phyloP scores from a whole-genome alignment of 2,113 vertebrate species.

The Protobothrops flavoviridis region DNA sequence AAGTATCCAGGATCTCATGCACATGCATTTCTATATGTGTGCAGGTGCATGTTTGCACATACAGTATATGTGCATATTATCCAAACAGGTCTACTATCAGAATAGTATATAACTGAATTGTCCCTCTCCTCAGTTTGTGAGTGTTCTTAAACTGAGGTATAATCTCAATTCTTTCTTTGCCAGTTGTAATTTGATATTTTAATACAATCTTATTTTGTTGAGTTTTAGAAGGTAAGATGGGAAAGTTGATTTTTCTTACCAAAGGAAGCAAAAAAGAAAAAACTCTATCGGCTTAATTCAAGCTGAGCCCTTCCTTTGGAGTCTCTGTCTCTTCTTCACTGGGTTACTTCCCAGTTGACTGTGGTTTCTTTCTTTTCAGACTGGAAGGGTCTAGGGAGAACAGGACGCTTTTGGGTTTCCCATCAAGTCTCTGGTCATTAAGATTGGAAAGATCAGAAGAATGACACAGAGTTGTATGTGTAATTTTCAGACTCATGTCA shows the following conservation, averaged over 20 bases:
- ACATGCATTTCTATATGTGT: not conserved
- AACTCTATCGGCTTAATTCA: slow-evolving; percentile 52
- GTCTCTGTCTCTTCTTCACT: slow-evolving; percentile 38
- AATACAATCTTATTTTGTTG: not conserved
- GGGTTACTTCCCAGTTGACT: not conserved
- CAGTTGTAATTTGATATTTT: not conserved
- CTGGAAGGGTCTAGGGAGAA: not conserved
- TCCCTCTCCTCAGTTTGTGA: too few relatives aligned
- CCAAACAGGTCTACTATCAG: not conserved
- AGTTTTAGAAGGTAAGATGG: not conserved
- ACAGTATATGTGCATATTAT: slow-evolving; percentile 7
- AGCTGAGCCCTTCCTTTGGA: slow-evolving; percentile 45
- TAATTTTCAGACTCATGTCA: not conserved
- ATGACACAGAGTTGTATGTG: not conserved
- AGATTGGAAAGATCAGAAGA: not conserved
- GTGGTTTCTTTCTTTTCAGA: not conserved
- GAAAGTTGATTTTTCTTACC: not conserved
- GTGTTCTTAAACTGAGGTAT: not conserved
- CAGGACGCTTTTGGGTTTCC: not conserved
- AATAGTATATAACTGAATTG: not conserved
- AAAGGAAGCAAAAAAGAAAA: not conserved
- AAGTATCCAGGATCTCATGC: not conserved
- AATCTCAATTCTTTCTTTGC: not conserved
- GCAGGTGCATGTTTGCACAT: not conserved
- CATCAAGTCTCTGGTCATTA: not conserved